These are phyloP conservation scores for Rhyacophila evoluta DNA, from an alignment of 2,888 invertebrate species.

Conservation along the genomic window DNA sequence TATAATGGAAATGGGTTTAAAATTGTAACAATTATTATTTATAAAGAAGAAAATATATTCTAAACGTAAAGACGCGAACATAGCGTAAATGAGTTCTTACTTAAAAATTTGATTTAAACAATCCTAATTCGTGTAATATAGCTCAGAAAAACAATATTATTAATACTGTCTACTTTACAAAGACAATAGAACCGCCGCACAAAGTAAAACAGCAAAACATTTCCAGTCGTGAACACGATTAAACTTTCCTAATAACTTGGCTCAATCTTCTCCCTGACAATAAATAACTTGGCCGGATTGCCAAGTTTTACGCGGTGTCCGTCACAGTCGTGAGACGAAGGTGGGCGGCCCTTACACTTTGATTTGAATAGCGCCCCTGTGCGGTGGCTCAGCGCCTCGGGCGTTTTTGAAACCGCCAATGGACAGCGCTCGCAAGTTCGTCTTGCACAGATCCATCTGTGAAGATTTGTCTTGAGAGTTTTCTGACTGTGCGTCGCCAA, in stretches of 20 bases:
- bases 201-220: constrained; percentile 10
- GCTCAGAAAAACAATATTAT: no score
- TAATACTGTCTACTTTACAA: background rate
- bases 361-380: background rate
- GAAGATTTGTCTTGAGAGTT: background rate
- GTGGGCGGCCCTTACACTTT: background rate
- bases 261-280: background rate
- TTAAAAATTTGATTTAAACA: no score
- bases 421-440: background rate
- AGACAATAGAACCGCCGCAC: background rate
- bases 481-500: no score
- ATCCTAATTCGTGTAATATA: no score
- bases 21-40: no score
- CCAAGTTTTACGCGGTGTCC: constrained; percentile 13
- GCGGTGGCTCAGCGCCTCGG: background rate
- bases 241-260: constrained; percentile 14
- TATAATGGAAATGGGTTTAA: no score
- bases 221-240: constrained; percentile 1
- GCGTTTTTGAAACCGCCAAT: background rate
- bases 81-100: no score
- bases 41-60: no score
- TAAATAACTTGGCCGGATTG: constrained; percentile 7
- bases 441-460: background rate
- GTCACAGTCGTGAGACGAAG: background rate
- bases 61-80: no score